Evolutionary conservation across 2,888 invertebrate species (phyloP), one percentile per base, ranked within the genome.

Genomic region (Gryllus longicercus): DNA sequence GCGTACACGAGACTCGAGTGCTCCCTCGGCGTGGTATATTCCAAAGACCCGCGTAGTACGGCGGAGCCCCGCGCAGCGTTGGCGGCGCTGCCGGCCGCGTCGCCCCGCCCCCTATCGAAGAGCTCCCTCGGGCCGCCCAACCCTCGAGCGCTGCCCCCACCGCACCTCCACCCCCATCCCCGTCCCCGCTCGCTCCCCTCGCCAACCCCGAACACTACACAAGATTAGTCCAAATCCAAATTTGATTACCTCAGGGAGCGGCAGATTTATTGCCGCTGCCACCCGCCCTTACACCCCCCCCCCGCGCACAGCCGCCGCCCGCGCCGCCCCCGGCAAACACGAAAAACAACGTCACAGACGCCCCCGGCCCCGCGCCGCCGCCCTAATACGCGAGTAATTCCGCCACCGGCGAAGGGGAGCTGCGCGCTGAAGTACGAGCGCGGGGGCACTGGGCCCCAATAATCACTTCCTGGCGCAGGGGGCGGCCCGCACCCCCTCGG

Each of bases 221-320:
- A 63, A 79, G 82, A 82, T 83, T 83, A 83, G 82, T 82, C 80
- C 83, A 84, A 84, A 85, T 85, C 84, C 83, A 85, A 86, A 86
- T 86, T 85, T 85, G 86, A 87, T 87, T 86, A 86, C 85, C 86
- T 84, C 84, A 83, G 83, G 84, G 80, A 50, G 50, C 81, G 80
- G 81, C 63, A 82, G 82, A 82, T 82, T 82, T 82, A 82, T 82
- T 79, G 79, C 79, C 77, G 49, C 25, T 76, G 38, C 76, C 76
- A 63, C 14, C 23, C 38, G 14, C 77, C 77, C 77, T 49, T 49
- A 11, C 77, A 81, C 84, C 83, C 83, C 83, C 84, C 84, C 84
- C 77, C 16, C 77, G 50, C 50, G 14, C 77, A 82, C 84, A 83
- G 84, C 83, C 84, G 84, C 84, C 85, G 84, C 84, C 82, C 82